Conservation (phyloP, 2,113 vertebrate species). For the Stigmatopora argus region DNA sequence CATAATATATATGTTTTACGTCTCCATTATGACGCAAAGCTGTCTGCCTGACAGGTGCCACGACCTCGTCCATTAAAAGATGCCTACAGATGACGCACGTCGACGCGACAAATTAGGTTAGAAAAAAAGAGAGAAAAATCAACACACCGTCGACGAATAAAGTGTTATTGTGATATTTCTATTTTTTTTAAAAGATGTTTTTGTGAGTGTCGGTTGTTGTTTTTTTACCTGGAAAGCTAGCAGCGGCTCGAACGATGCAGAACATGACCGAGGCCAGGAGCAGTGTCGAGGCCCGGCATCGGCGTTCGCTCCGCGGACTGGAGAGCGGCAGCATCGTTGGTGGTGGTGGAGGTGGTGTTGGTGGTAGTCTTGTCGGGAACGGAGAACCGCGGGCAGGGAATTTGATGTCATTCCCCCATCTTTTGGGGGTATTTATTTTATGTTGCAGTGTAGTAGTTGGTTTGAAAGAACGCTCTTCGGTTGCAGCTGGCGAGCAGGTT, state of each 20-base stretch:
- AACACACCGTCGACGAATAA: neutral
- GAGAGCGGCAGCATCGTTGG: conserved; percentile 53
- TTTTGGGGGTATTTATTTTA: neutral
- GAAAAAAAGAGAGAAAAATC: neutral
- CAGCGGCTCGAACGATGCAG: conserved; percentile 17
- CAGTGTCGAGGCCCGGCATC: conserved; percentile 47
- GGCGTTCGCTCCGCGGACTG: conserved; percentile 34
- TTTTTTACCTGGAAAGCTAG: conserved; percentile 50
- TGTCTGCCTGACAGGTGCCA: neutral
- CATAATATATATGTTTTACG: neutral
- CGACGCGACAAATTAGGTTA: neutral
- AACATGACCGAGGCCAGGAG: conserved; percentile 40
- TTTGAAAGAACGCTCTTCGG: conserved; percentile 1
- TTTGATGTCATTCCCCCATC: conserved; percentile 59
- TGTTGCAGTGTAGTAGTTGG: neutral
- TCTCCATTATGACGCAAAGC: neutral
- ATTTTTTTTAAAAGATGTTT: neutral
- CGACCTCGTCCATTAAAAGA: neutral
- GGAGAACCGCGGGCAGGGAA: conserved; percentile 25
- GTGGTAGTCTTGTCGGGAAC: conserved; percentile 30
- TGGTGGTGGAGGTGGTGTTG: neutral
- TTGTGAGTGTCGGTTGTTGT: neutral
- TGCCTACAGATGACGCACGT: conserved; percentile 4
- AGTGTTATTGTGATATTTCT: neutral
- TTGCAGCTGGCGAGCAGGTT: conserved; percentile 2